Base-by-base conservation (phyloP, 2,113 vertebrate genomes). In the Lutjanus erythropterus region DNA sequence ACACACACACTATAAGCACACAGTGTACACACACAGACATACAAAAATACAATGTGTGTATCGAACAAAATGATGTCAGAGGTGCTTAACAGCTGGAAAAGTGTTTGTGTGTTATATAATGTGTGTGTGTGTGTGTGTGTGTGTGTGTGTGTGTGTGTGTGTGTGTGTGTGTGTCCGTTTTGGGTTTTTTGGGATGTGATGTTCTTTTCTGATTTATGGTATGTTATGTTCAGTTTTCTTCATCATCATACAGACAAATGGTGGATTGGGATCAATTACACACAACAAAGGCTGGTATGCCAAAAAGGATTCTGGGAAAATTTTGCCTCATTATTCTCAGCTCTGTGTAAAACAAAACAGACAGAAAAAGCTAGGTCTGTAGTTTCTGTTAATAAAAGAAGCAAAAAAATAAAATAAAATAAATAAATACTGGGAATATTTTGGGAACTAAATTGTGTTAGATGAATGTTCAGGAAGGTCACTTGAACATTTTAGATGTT, bases 31-130 rank as follows among this genome's bases (percentile, higher is more conserved):
- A 78, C 76, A 88, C 55, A 84, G 37, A 88, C 68, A 86, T 78
- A 79, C 77, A 88, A 86, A 91, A 88, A 86, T 56, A 78, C 58
- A 58, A 61, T 59, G 86, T 85, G 85, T 80, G 82, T 85, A 91
- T 93, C 76, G 78, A 92, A 92, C 91, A 89, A 91, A 59, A 68
- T 73, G 81, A 87, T 86, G 86, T 79, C 75, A 90, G 75, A 85
- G 80, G 65, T 88, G n/a, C 74, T 73, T 83, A 81, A 84, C 84
- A 86, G 83, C 88, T 83, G 85, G 71, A 75, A 75, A 60, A 66
- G 78, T 81, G 67, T 80, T 55, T 62, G 50, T 50, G 64, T 71
- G 49, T 52, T 60, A 41, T 33, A 33, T 19, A 58, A 27, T 16
- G 35, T 7, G 42, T 47, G 60, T 71, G 50, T 55, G 70, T 37